phyloP scores from a whole-genome alignment of 2,113 vertebrate genomes.

The Glareola pratincola region DNA sequence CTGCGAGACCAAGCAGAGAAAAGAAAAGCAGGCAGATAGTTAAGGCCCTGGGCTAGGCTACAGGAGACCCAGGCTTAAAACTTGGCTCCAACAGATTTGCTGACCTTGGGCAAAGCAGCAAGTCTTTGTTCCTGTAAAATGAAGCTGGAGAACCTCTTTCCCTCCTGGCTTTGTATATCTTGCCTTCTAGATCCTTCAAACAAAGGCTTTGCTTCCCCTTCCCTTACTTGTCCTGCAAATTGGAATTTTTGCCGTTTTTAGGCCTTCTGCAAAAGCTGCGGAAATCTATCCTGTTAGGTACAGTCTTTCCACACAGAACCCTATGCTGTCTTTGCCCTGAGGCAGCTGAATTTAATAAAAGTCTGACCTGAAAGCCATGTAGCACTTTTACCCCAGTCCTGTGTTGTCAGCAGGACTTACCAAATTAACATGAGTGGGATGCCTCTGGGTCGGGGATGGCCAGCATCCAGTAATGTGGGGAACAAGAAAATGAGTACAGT shows the following conservation, averaged over 20 bases:
- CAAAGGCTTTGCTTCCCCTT: neutral
- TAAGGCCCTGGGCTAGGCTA: neutral
- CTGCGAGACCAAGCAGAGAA: neutral
- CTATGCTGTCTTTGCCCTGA: neutral
- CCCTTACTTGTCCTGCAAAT: neutral
- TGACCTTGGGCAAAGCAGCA: neutral
- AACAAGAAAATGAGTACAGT: neutral
- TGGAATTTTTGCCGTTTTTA: neutral
- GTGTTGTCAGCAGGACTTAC: neutral
- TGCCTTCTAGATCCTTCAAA: neutral
- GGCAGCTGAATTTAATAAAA: neutral
- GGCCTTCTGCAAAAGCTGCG: neutral
- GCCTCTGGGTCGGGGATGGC: neutral
- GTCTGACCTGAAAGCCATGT: neutral
- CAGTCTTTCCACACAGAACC: neutral
- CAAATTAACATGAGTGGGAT: fast-evolving
- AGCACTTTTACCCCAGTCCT: neutral
- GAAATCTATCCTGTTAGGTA: neutral
- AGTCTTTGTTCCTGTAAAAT: neutral
- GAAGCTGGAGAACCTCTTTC: neutral
- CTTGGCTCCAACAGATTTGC: neutral
- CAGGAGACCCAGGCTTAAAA: neutral
- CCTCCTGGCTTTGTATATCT: neutral
- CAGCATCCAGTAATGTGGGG: neutral
- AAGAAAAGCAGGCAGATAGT: neutral